Evolutionary conservation across 1,140 invertebrate genomes (phyloP).

Genomic region (Drosophila persimilis): DNA sequence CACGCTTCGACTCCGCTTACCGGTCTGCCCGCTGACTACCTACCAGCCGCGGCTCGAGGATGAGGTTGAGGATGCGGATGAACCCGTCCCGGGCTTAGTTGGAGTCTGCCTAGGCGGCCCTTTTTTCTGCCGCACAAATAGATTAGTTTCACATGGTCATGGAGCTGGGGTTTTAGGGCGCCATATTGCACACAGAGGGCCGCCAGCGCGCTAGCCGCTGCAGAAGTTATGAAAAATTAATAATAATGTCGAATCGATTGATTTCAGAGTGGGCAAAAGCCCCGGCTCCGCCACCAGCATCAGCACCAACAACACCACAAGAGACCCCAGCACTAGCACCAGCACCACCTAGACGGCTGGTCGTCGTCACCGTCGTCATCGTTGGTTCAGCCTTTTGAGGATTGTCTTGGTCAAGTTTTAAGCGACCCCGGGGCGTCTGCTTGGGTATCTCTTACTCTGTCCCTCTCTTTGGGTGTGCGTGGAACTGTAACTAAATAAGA

Average conservation of each 20-base stretch:
- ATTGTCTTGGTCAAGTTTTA: slow-evolving; percentile 74
- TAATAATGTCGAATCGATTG: slow-evolving; percentile 83
- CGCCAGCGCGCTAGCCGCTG: slow-evolving; percentile 68
- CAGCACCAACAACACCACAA: slow-evolving; percentile 21
- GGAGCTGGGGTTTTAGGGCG: slow-evolving; percentile 66
- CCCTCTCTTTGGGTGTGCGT: slow-evolving; percentile 60
- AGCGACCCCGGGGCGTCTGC: slow-evolving; percentile 54
- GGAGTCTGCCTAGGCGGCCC: slow-evolving; percentile 53
- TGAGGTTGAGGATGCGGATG: slow-evolving; percentile 13
- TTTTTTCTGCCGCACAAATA: slow-evolving; percentile 77
- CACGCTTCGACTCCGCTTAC: slow-evolving; percentile 45
- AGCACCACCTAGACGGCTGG: slow-evolving; percentile 73
- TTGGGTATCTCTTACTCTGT: slow-evolving; percentile 14
- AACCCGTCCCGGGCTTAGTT: slow-evolving; percentile 2
- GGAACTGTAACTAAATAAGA: slow-evolving; percentile 78
- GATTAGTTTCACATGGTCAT: slow-evolving; percentile 82
- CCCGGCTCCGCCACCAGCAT: slow-evolving; percentile 19
- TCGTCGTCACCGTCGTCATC: slow-evolving; percentile 53
- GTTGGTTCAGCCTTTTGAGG: slow-evolving; percentile 38
- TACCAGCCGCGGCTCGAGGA: slow-evolving; percentile 18
- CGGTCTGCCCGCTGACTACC: slow-evolving; percentile 6
- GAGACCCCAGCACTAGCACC: slow-evolving; percentile 49
- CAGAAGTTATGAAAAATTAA: slow-evolving; percentile 83
- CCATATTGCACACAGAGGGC: slow-evolving; percentile 78
- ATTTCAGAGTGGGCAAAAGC: slow-evolving; percentile 65